Percentiles rank a stretch among this genome's conserved stretches.
phyloP scores from a whole-genome alignment of 2,797 vertebrate species.

The Ispidina lecontei region DNA sequence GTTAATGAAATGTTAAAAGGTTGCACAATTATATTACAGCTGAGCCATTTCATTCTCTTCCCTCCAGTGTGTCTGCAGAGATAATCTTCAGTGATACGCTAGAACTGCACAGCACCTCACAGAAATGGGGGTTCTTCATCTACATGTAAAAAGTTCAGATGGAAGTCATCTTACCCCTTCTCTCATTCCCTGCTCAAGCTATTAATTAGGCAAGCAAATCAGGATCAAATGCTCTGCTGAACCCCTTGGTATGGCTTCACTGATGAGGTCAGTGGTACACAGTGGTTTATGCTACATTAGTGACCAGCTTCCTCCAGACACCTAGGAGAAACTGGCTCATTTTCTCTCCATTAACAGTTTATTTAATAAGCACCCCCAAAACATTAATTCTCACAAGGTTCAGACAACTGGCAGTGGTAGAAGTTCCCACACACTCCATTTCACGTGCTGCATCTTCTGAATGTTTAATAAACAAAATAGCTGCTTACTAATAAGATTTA shows the following conservation, averaged over 20 bases:
- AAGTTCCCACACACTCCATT: neutral
- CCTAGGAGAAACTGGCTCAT: neutral
- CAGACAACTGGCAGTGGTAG: neutral
- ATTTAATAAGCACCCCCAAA: neutral
- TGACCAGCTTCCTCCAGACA: neutral
- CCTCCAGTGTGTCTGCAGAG: neutral
- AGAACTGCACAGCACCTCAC: neutral
- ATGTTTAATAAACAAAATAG: neutral
- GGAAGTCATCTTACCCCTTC: neutral
- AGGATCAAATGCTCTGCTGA: neutral
- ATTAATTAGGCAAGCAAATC: neutral
- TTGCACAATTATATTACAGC: neutral
- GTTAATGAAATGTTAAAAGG: conserved; percentile 14
- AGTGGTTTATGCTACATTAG: no score
- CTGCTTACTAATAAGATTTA: neutral
- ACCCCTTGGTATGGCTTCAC: neutral
- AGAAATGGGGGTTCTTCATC: neutral
- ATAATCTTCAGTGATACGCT: neutral
- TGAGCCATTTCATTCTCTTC: neutral
- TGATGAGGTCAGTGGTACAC: neutral
- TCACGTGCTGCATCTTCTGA: neutral
- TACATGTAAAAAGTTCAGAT: neutral
- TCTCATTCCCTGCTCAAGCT: neutral
- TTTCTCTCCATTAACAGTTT: neutral
- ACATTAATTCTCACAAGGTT: neutral